Percentiles rank a stretch among this genome's conserved stretches.
These are phyloP conservation scores for Ptilodon capucinus DNA, from an alignment of 2,888 invertebrate genomes.

Conservation along the genomic window DNA sequence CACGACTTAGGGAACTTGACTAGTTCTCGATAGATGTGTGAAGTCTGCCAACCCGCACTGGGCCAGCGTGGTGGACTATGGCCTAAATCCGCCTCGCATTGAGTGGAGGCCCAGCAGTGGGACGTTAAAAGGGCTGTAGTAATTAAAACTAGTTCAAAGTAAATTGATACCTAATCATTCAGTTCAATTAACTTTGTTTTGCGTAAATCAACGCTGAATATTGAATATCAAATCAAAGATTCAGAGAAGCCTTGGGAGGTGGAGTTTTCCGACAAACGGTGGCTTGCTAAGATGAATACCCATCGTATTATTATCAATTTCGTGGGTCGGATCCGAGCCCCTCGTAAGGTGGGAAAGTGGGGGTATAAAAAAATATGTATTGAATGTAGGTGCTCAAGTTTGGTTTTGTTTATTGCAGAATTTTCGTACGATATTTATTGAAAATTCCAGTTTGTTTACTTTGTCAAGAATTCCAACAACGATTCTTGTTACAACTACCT, in stretches of 20 bases:
- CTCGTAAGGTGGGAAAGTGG: not conserved
- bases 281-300: not conserved
- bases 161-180: not conserved
- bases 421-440: too few relatives aligned
- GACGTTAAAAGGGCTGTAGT: not conserved
- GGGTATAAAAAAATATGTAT: not conserved
- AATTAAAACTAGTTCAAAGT: not conserved
- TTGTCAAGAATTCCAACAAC: too few relatives aligned
- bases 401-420: not conserved
- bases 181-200: not conserved
- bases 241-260: not conserved
- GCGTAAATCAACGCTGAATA: not conserved
- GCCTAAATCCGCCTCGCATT: too few relatives aligned
- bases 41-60: too few relatives aligned
- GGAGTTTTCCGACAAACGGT: not conserved
- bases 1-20: too few relatives aligned
- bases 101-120: too few relatives aligned
- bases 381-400: not conserved
- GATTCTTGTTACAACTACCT: too few relatives aligned
- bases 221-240: not conserved
- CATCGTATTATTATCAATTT: not conserved
- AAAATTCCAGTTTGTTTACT: too few relatives aligned
- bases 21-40: too few relatives aligned
- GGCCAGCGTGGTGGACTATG: too few relatives aligned
- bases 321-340: not conserved